Evolutionary conservation across 2,113 vertebrate genomes (phyloP).

Genomic region (Sphaerodactylus townsendi): DNA sequence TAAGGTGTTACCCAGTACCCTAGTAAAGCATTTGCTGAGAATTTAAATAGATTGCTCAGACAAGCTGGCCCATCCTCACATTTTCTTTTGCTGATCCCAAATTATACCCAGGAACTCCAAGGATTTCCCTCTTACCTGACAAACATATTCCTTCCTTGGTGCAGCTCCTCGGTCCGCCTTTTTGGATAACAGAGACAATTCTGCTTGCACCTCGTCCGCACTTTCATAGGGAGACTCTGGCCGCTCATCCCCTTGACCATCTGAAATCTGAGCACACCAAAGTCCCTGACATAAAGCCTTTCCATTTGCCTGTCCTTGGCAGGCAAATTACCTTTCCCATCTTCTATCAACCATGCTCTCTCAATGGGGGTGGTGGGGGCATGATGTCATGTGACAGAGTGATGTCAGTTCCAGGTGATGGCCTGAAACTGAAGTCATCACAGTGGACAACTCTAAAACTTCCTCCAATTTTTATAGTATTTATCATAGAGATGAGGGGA

Average conservation of each 20-base stretch:
- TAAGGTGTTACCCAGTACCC: neutral
- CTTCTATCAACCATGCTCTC: no score
- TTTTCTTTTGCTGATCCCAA: neutral
- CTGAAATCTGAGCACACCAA: slow-evolving; percentile 76
- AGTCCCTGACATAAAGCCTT: no score
- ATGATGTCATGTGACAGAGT: no score
- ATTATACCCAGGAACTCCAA: neutral
- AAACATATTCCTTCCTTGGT: slow-evolving; percentile 89
- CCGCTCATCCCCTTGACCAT: slow-evolving; percentile 84
- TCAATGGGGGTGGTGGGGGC: no score
- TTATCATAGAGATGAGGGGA: no score
- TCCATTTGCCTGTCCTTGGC: no score
- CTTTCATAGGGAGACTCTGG: slow-evolving; percentile 91
- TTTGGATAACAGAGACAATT: slow-evolving; percentile 80
- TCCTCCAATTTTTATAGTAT: no score
- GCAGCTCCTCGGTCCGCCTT: slow-evolving; percentile 82
- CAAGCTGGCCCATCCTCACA: no score
- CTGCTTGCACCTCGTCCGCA: slow-evolving; percentile 83
- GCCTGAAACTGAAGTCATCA: no score
- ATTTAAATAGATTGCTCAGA: neutral
- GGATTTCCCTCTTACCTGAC: slow-evolving; percentile 81
- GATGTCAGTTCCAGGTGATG: no score
- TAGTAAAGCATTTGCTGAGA: neutral
- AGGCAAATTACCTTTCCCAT: no score
- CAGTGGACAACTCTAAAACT: no score